Evolutionary conservation across 2,888 invertebrate species (phyloP), one percentile per base, ranked within the genome.

Genomic region (Craniophora ligustri): DNA sequence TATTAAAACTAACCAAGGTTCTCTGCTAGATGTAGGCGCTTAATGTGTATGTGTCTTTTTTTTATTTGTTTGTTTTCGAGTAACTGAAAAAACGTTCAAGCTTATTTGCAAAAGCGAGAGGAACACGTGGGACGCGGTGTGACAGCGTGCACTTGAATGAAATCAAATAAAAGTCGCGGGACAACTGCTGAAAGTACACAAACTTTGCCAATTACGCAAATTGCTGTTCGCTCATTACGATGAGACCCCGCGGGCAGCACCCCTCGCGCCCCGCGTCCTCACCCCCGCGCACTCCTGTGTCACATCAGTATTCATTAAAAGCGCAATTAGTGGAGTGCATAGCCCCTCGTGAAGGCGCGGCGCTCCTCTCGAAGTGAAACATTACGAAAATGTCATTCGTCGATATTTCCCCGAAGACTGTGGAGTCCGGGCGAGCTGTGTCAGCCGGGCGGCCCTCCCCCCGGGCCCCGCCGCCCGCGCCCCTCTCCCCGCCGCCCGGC

Each of bases 251-350:
- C 49, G 32, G 40, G 38, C 31, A 28, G 38, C 7, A 0, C 11
- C 15, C 19, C 48, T 15, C 30, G 19, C 19, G 13, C 2, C 47
- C 28, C 21, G 7, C 31, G 4, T 38, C 58, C 42, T 38, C 48
- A 13, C 38, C 54, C 50, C 55, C 39, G 13, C 44, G 8, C 47
- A 35, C 13, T 36, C 48, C 61, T 51, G 60, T 49, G 65, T 62
- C 70, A 72, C 78, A 82, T 82, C 79, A 77, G 83, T 82, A 82
- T 86, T 87, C 84, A 88, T 87, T 85, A 86, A 82, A 84, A 84
- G 86, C 78, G 83, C 86, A 88, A 88, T 88, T 87, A 89, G 87
- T 75, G 81, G 83, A 87, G 86, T 88, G 89, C 88, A 87, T 73
- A 64, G 59, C 67, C 71, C 76, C 61, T 61, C 72, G 67, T 68